A percentile compares a stretch with the other conserved stretches of the same genome.
Evolutionary conservation across 2,888 invertebrate species (phyloP).

Genomic region (Ceratothoa steindachneri): DNA sequence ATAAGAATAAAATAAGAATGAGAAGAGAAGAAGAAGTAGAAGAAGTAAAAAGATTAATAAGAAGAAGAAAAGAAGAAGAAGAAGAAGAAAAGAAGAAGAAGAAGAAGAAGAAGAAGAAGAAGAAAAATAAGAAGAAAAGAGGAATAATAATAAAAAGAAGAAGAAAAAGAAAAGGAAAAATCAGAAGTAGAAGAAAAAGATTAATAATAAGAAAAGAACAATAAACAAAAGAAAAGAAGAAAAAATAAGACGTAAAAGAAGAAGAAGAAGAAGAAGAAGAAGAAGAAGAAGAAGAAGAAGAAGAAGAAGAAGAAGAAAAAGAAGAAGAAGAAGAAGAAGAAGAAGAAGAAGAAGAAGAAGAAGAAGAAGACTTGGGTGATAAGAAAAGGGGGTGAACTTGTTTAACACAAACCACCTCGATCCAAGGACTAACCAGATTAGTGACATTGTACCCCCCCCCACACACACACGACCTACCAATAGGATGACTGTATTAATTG

Average conservation of each 20-base stretch:
- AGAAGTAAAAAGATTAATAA: neutral
- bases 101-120: neutral
- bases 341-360: neutral
- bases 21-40: neutral
- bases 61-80: neutral
- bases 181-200: neutral
- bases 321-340: neutral
- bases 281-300: neutral
- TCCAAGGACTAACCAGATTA: no score
- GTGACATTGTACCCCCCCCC: no score
- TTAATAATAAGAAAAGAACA: neutral
- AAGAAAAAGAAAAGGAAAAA: neutral
- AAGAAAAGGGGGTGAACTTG: no score
- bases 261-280: neutral
- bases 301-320: slow-evolving; percentile 3
- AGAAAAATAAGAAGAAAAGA: neutral
- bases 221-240: neutral
- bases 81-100: neutral
- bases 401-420: no score
- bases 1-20: neutral
- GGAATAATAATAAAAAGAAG: neutral
- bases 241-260: neutral
- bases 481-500: no score
- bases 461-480: no score
- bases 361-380: neutral